These are phyloP conservation scores for Neoaliturus tenellus DNA, from an alignment of 2,888 invertebrate species.

Conservation along the genomic window DNA sequence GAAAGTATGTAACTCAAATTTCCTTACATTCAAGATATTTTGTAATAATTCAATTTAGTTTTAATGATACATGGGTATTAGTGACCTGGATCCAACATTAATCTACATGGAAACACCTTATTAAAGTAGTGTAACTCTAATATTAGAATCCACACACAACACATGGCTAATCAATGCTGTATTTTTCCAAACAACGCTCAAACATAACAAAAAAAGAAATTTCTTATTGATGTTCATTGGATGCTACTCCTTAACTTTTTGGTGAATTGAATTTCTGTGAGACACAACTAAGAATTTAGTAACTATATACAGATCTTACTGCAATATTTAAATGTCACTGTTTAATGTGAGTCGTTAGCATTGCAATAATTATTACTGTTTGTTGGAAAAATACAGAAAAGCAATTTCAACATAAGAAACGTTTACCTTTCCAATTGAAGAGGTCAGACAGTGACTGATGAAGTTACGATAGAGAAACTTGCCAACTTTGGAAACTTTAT, in stretches of 20 bases:
- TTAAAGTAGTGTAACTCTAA: neutral
- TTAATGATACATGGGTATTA: too few species aligned
- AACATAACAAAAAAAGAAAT: neutral
- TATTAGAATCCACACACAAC: neutral
- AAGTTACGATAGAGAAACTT: conserved; percentile 3
- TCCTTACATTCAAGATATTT: too few species aligned
- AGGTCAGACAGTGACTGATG: neutral
- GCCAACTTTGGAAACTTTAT: conserved; percentile 25
- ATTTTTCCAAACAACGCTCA: conserved; percentile 37
- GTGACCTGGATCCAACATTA: too few species aligned
- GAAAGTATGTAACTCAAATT: too few species aligned
- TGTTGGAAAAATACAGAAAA: conserved; percentile 48
- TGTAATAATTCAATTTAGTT: too few species aligned
- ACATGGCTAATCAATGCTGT: conserved; percentile 17
- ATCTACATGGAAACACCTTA: too few species aligned
- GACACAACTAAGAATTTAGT: neutral
- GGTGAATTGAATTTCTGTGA: conserved; percentile 36
- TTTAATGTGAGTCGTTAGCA: neutral
- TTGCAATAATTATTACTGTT: neutral
- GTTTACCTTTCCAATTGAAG: conserved; percentile 30
- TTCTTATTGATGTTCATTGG: neutral
- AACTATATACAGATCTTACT: too few species aligned
- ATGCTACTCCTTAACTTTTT: neutral
- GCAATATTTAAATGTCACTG: neutral
- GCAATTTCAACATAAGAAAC: neutral